phyloP scores from a whole-genome alignment of 1,140 invertebrate genomes.

The Drosophila subpulchrella region DNA sequence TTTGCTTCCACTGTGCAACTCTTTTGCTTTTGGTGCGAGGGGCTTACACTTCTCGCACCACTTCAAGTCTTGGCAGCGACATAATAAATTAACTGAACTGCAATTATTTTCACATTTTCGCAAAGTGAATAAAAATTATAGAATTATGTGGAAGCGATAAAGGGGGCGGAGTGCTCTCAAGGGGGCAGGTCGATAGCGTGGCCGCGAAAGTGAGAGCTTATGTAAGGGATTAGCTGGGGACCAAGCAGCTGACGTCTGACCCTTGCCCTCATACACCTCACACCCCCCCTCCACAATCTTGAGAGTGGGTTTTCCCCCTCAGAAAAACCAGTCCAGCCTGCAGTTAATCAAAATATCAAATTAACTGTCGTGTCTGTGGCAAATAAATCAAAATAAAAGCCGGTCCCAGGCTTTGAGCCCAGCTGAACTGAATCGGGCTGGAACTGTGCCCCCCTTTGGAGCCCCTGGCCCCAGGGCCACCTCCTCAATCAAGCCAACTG shows the following conservation, averaged over 20 bases:
- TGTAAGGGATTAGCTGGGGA: conserved; percentile 51
- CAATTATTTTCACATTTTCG: conserved; percentile 80
- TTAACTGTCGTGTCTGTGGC: conserved; percentile 84
- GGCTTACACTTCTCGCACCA: conserved; percentile 40
- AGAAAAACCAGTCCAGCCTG: conserved; percentile 49
- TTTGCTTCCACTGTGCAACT: conserved; percentile 19
- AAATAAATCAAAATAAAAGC: conserved; percentile 83
- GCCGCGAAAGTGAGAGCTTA: conserved; percentile 61
- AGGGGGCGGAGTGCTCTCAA: background rate
- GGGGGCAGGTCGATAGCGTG: conserved; percentile 21
- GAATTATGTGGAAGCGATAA: conserved; percentile 58
- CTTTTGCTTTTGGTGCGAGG: background rate
- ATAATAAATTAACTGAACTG: conserved; percentile 79
- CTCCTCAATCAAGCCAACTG: conserved; percentile 41
- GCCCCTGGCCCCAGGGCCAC: conserved; percentile 1
- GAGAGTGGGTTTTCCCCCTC: conserved; percentile 17
- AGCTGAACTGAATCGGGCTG: conserved; percentile 32
- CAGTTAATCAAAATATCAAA: conserved; percentile 84
- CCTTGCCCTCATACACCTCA: conserved; percentile 22
- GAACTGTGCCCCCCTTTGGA: background rate
- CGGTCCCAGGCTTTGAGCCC: conserved; percentile 35
- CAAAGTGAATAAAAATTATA: conserved; percentile 77
- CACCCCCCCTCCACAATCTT: conserved; percentile 1
- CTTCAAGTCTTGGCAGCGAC: conserved; percentile 68
- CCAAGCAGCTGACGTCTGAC: conserved; percentile 51